Percentiles rank a stretch among this genome's conserved stretches.
Evolutionary conservation across 1,140 invertebrate species (phyloP).

Genomic region (Pogonognathellus flavescens): DNA sequence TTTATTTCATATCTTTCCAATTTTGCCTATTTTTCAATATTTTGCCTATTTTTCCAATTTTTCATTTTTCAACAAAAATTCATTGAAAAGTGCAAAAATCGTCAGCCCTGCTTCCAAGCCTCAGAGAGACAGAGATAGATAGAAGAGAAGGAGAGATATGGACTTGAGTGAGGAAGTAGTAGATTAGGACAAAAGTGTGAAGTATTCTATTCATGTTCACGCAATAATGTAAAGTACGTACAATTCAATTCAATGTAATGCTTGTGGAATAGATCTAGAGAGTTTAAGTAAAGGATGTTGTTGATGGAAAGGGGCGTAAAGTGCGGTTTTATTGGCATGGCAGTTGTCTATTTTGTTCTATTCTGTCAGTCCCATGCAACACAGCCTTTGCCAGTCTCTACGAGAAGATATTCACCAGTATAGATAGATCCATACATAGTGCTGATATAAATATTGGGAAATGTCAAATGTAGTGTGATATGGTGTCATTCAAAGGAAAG

Average conservation of each 20-base stretch:
- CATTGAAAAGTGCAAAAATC: too few species aligned
- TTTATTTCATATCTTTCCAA: too few species aligned
- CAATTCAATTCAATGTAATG: background rate
- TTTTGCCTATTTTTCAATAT: too few species aligned
- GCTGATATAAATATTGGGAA: background rate
- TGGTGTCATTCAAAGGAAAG: constrained; percentile 36
- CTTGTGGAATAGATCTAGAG: constrained; percentile 26
- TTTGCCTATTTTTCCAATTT: too few species aligned
- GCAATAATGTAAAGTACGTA: constrained; percentile 47
- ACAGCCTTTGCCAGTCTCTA: background rate
- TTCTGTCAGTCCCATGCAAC: constrained; percentile 20
- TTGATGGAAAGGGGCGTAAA: constrained; percentile 45
- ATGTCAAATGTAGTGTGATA: background rate
- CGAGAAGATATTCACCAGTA: background rate
- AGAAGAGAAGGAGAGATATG: background rate
- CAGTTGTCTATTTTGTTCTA: constrained; percentile 19
- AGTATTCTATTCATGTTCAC: constrained; percentile 50
- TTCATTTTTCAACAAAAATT: too few species aligned
- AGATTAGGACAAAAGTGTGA: constrained; percentile 55
- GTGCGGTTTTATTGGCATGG: constrained; percentile 49
- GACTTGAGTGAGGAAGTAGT: constrained; percentile 46
- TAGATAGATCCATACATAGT: background rate
- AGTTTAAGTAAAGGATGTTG: constrained; percentile 45
- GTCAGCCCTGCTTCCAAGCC: too few species aligned
- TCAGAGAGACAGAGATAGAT: too few species aligned